A percentile compares a stretch with the other conserved stretches of the same genome.
These are phyloP conservation scores for Oncorhynchus nerka DNA, from an alignment of 2,113 vertebrate species.

Conservation along the genomic window DNA sequence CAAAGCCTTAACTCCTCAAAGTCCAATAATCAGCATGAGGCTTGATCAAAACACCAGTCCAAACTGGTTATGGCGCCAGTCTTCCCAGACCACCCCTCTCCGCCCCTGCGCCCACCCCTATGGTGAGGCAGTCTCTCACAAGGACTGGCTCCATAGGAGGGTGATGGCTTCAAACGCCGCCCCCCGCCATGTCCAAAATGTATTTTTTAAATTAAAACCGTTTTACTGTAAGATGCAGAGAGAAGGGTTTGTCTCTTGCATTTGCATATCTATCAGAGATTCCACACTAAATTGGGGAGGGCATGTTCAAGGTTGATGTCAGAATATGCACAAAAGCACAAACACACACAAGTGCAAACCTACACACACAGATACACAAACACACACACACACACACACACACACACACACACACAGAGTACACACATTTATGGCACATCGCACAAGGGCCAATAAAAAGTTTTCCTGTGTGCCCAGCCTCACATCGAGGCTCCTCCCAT, in stretches of 20 bases:
- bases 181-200: slow-evolving; percentile 51
- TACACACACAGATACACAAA: slow-evolving; percentile 2
- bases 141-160: slow-evolving; percentile 54
- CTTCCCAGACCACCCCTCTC: slow-evolving; percentile 23
- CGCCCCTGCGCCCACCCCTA: slow-evolving; percentile 28
- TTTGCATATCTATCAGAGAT: slow-evolving; percentile 45
- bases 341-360: neutral
- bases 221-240: slow-evolving; percentile 46
- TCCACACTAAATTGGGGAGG: neutral
- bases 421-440: slow-evolving; percentile 50
- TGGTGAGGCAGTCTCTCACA: slow-evolving; percentile 40
- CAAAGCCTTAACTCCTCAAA: slow-evolving; percentile 26
- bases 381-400: slow-evolving; percentile 4
- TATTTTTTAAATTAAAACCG: slow-evolving; percentile 66
- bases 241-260: slow-evolving; percentile 56
- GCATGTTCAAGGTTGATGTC: slow-evolving; percentile 12
- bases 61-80: slow-evolving; percentile 35
- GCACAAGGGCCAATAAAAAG: slow-evolving; percentile 73
- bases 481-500: slow-evolving; percentile 60
- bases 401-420: slow-evolving; percentile 8
- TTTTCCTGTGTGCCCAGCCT: slow-evolving; percentile 63
- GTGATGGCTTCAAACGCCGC: slow-evolving; percentile 54
- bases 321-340: slow-evolving; percentile 4
- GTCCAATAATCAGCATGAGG: slow-evolving; percentile 47
- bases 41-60: slow-evolving; percentile 34